A percentile compares a stretch with the other conserved stretches of the same genome.
Conservation (phyloP, 2,113 vertebrate genomes). For the Daboia siamensis region DNA sequence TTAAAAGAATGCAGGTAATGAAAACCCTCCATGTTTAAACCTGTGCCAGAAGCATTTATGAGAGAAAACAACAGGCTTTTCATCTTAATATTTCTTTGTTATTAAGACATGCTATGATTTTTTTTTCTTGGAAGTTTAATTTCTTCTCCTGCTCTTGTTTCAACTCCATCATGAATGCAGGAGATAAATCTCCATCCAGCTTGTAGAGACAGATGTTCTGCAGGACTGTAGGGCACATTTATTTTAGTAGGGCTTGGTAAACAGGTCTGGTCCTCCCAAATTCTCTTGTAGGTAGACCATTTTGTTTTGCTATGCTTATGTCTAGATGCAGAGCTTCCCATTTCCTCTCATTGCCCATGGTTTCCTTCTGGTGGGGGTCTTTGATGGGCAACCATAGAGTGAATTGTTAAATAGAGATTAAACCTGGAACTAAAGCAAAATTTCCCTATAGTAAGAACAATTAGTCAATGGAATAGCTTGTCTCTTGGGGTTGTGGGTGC, state of each 20-base stretch:
- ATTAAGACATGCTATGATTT: constrained; percentile 18
- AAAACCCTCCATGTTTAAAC: constrained; percentile 71
- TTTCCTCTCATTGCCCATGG: background rate
- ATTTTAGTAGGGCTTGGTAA: background rate
- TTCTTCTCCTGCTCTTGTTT: background rate
- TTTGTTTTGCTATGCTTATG: too few relatives aligned
- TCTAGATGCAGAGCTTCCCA: background rate
- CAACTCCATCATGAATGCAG: background rate
- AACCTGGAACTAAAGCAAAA: too few relatives aligned
- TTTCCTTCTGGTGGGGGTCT: too few relatives aligned
- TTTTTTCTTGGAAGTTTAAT: constrained; percentile 17
- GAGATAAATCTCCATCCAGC: background rate
- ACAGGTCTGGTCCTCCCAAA: too few relatives aligned
- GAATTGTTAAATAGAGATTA: too few relatives aligned
- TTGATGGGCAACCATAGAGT: too few relatives aligned
- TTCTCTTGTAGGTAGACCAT: too few relatives aligned
- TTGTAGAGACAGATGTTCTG: too few relatives aligned
- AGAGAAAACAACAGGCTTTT: constrained; percentile 53
- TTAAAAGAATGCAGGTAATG: constrained; percentile 66
- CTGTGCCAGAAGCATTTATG: constrained; percentile 62
- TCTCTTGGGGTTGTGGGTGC: too few relatives aligned
- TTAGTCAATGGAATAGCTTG: too few relatives aligned
- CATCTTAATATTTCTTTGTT: constrained; percentile 66
- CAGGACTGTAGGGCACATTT: background rate
- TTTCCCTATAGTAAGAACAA: too few relatives aligned